Evolutionary conservation across 2,113 vertebrate genomes (phyloP).

Genomic region (Apus apus): DNA sequence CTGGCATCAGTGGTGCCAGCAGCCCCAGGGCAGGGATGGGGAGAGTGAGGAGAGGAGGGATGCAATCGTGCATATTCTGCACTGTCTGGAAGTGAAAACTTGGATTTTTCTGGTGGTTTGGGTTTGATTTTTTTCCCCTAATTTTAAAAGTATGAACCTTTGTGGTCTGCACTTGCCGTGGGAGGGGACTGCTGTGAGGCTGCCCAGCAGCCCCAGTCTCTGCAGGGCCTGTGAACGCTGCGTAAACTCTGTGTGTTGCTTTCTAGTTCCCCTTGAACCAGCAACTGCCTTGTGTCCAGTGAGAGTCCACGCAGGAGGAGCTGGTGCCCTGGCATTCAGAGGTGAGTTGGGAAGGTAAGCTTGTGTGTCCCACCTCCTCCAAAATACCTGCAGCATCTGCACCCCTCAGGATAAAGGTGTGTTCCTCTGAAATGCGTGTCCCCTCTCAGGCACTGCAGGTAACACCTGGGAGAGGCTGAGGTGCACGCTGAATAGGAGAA

Average conservation of each 20-base stretch:
- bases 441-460: background rate
- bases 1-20: fast-evolving
- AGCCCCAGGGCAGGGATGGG: background rate
- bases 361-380: fast-evolving
- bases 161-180: background rate
- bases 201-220: background rate
- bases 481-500: too few relatives aligned
- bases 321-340: background rate
- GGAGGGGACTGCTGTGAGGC: background rate
- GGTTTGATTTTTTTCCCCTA: too few relatives aligned
- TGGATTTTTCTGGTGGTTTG: too few relatives aligned
- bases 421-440: fast-evolving
- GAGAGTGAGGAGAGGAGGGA: background rate
- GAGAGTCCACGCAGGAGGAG: background rate
- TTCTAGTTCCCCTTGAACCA: background rate
- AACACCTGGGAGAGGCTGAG: fast-evolving
- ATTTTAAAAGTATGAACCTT: background rate
- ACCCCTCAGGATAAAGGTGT: background rate
- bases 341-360: conserved; percentile 60
- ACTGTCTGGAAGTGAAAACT: background rate
- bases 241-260: background rate
- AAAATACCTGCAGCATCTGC: background rate
- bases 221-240: fast-evolving
- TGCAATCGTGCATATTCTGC: fast-evolving
- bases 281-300: background rate